These are phyloP conservation scores for Macroglossus sobrinus DNA, from an alignment of 2,113 vertebrate species.

Conservation along the genomic window DNA sequence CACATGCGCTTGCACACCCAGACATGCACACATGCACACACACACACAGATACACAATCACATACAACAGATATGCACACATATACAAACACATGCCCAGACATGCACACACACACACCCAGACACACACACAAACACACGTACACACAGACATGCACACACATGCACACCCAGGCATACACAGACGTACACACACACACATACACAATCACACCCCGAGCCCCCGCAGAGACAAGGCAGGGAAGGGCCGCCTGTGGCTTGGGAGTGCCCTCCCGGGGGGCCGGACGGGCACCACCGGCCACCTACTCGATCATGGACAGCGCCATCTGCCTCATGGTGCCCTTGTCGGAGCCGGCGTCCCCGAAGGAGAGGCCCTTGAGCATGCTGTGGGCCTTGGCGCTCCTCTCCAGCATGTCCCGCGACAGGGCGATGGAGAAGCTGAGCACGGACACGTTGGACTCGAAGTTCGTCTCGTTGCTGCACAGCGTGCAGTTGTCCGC, in stretches of 20 bases:
- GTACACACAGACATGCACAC: too few relatives aligned
- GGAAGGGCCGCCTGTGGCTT: too few relatives aligned
- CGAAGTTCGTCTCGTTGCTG: not conserved
- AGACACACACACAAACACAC: too few relatives aligned
- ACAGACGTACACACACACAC: too few relatives aligned
- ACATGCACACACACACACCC: too few relatives aligned
- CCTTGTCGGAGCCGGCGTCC: fast-evolving
- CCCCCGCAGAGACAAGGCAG: not conserved
- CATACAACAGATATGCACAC: too few relatives aligned
- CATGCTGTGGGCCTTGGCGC: not conserved
- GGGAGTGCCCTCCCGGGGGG: not conserved
- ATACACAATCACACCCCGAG: fast-evolving
- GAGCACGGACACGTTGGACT: not conserved
- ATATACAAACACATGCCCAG: too few relatives aligned
- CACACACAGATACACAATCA: too few relatives aligned
- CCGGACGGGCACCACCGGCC: not conserved
- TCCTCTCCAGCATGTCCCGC: not conserved
- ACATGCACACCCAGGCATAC: too few relatives aligned
- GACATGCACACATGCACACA: too few relatives aligned
- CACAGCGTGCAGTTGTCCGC: fast-evolving
- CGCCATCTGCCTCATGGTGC: not conserved
- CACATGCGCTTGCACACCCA: too few relatives aligned
- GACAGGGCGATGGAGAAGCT: not conserved
- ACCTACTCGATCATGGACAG: slow-evolving; percentile 32
- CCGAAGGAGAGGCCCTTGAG: fast-evolving